phyloP scores from a whole-genome alignment of 2,888 invertebrate genomes.

The Scaptomyza tumidula region DNA sequence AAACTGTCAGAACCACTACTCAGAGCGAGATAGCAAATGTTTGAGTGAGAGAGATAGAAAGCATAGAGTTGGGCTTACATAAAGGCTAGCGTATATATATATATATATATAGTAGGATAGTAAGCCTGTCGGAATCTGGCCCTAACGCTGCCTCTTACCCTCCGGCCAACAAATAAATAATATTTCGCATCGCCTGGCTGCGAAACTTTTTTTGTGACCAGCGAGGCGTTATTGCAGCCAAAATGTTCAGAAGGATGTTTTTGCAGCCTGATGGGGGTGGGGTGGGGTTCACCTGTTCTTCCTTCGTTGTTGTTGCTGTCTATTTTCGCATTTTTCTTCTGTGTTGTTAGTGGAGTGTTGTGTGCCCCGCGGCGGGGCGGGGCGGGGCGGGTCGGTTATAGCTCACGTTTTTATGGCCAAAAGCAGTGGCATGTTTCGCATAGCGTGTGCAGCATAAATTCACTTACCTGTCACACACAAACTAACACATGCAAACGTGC shows the following conservation, averaged over 20 bases:
- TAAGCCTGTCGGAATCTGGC: constrained; percentile 15
- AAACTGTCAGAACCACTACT: constrained; percentile 22
- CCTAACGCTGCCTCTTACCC: neutral
- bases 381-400: neutral
- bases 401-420: constrained; percentile 62
- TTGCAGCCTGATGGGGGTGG: constrained; percentile 20
- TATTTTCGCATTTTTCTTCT: constrained; percentile 11
- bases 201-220: constrained; percentile 45
- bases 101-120: constrained; percentile 20
- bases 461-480: constrained; percentile 68
- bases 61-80: constrained; percentile 1
- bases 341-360: constrained; percentile 27
- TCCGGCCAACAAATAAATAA: constrained; percentile 59
- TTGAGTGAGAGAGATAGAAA: neutral
- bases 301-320: constrained; percentile 5
- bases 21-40: neutral
- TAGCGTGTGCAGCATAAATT: constrained; percentile 76
- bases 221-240: constrained; percentile 45
- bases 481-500: constrained; percentile 20
- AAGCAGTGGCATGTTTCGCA: constrained; percentile 75
- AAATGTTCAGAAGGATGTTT: constrained; percentile 29
- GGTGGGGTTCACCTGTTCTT: constrained; percentile 2
- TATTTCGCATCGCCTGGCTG: constrained; percentile 53
- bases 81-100: constrained; percentile 7
- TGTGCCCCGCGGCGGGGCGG: neutral